Conservation (phyloP, 1,140 invertebrate species). For the Macrosteles quadrilineatus region DNA sequence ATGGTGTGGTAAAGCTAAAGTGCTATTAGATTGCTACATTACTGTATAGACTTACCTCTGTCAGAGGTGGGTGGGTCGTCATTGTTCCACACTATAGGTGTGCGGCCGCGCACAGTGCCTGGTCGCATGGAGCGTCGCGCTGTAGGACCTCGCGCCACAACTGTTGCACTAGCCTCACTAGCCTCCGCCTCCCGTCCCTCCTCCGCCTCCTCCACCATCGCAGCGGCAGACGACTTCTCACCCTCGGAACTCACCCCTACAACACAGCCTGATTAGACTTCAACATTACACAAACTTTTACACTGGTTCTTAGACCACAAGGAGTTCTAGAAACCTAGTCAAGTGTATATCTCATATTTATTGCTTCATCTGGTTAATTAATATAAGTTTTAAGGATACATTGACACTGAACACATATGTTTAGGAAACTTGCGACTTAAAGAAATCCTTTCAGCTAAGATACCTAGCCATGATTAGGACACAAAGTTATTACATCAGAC, state of each 20-base stretch:
- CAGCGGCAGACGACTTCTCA: slow-evolving; percentile 56
- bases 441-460: no score
- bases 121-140: neutral
- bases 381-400: no score
- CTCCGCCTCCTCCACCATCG: slow-evolving; percentile 54
- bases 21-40: no score
- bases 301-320: no score
- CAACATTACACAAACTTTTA: neutral
- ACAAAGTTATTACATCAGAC: no score
- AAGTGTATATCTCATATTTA: no score
- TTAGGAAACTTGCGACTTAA: no score
- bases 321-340: no score
- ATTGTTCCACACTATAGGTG: slow-evolving; percentile 15
- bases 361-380: no score
- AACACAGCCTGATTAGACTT: neutral
- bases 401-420: no score
- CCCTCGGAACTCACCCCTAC: slow-evolving; percentile 60
- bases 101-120: slow-evolving; percentile 13
- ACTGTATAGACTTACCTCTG: neutral
- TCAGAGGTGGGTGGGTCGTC: neutral
- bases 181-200: slow-evolving; percentile 69
- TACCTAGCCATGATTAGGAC: no score
- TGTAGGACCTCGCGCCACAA: neutral
- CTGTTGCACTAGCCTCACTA: neutral
- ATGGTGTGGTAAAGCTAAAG: no score